These are phyloP conservation scores for Girardinus metallicus DNA, from an alignment of 2,797 vertebrate genomes.

Conservation along the genomic window DNA sequence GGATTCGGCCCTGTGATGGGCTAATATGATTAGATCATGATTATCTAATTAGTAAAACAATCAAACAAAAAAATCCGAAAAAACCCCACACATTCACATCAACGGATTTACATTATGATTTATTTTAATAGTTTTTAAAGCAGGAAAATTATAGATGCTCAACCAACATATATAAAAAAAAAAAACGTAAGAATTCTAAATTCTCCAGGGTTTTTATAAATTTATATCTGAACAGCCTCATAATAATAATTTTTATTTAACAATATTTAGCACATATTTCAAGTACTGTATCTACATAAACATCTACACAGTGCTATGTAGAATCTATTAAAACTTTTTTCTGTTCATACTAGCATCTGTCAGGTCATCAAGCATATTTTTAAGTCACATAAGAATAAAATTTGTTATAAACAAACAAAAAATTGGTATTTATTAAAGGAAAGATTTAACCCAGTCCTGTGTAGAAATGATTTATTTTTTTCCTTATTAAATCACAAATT, in stretches of 20 bases:
- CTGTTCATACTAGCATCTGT: not conserved
- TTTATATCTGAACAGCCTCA: not conserved
- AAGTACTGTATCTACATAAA: not conserved
- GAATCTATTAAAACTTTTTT: not conserved
- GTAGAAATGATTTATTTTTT: not conserved
- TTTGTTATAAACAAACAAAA: not conserved
- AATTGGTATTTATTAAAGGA: not conserved
- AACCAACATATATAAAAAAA: not conserved
- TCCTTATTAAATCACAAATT: not conserved
- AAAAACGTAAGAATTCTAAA: not conserved
- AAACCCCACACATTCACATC: not conserved
- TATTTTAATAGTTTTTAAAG: not conserved
- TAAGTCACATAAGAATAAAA: not conserved
- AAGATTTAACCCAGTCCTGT: not conserved
- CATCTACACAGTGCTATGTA: not conserved
- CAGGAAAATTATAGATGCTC: not conserved
- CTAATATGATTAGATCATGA: slow-evolving; percentile 3
- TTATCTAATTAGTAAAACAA: not conserved
- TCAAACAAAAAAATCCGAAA: too few species aligned
- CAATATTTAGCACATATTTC: not conserved
- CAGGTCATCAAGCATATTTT: not conserved
- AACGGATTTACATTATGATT: not conserved
- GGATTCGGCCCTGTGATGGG: too few species aligned
- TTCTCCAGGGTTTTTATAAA: not conserved
- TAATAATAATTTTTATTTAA: not conserved